Conservation (phyloP, 2,797 vertebrate genomes). For the Mycteria americana region DNA sequence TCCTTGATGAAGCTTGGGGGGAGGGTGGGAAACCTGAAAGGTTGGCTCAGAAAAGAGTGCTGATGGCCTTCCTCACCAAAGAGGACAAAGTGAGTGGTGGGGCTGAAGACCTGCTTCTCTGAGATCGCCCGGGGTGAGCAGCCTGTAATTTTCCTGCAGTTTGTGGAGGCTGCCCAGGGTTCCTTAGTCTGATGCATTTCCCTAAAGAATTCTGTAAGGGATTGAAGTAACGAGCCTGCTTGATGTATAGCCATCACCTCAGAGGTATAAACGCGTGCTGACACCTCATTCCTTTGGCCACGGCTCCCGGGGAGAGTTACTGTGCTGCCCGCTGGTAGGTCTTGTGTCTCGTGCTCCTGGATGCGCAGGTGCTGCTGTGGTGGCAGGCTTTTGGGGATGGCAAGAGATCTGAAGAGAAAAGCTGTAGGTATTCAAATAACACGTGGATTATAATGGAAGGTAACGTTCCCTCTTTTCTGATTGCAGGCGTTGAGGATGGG, state of each 20-base stretch:
- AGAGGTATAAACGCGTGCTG: background rate
- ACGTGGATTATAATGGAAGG: accelerated
- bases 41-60: background rate
- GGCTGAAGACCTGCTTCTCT: background rate
- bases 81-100: background rate
- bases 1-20: background rate
- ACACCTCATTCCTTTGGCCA: background rate
- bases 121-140: background rate
- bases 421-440: background rate
- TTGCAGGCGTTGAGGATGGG: constrained; percentile 91
- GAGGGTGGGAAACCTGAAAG: background rate
- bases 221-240: accelerated
- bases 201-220: background rate
- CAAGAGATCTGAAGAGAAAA: background rate
- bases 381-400: background rate
- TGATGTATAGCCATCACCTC: background rate
- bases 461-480: background rate
- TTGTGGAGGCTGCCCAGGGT: background rate
- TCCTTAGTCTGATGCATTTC: background rate
- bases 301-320: background rate
- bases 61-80: background rate
- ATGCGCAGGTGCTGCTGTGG: background rate
- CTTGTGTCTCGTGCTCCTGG: background rate
- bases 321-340: background rate
- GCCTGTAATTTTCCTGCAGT: background rate